These are phyloP conservation scores for Spilosoma lubricipeda DNA, from an alignment of 2,888 invertebrate genomes.

Conservation along the genomic window DNA sequence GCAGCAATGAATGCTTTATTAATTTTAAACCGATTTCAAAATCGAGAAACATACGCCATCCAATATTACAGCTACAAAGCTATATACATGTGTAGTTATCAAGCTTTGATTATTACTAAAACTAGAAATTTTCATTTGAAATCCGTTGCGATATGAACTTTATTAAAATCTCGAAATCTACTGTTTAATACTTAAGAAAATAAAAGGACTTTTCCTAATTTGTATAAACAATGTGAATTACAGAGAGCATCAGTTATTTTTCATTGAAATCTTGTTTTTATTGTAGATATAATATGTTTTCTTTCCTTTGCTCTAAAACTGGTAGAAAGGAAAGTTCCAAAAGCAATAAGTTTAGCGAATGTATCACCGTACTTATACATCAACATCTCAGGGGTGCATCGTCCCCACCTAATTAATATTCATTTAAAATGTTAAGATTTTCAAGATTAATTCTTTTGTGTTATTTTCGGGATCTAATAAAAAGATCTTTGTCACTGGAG, in stretches of 20 bases:
- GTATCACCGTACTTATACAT: conserved; percentile 29
- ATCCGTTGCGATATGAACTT: not conserved
- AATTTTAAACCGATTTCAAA: no score
- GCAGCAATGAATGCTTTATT: no score
- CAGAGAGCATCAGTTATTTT: not conserved
- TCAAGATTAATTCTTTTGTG: conserved; percentile 78
- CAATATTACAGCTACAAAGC: no score
- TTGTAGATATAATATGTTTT: not conserved
- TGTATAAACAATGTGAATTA: not conserved
- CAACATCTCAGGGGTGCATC: conserved; percentile 60
- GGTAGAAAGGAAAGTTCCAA: not conserved
- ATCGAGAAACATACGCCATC: no score
- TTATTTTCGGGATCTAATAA: conserved; percentile 70
- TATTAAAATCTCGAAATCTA: not conserved
- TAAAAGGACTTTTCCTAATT: rapidly evolving
- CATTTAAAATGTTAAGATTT: conserved; percentile 69
- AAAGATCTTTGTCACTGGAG: conserved; percentile 71
- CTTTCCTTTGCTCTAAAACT: not conserved
- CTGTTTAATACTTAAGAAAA: not conserved
- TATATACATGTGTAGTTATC: no score
- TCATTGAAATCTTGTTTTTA: not conserved
- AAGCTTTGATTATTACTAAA: no score
- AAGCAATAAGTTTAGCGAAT: not conserved
- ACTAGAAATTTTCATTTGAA: not conserved
- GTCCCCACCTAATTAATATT: conserved; percentile 64